phyloP scores from a whole-genome alignment of 2,113 vertebrate species.

The Thamnaconus septentrionalis region DNA sequence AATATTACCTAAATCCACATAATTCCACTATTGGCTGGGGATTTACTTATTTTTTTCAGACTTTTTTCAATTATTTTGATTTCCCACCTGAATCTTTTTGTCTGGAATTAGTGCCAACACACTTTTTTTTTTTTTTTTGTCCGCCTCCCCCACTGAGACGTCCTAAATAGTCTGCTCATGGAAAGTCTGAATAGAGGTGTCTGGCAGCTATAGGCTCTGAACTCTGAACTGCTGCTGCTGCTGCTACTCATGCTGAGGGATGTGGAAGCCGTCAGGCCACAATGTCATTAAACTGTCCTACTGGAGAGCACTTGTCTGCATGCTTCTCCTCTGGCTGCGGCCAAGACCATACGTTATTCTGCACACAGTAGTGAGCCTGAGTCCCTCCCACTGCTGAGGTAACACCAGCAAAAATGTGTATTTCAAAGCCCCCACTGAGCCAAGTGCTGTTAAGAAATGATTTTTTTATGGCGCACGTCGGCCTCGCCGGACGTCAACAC shows the following conservation, averaged over 20 bases:
- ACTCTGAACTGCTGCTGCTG: conserved; percentile 6
- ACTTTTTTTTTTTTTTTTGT: neutral
- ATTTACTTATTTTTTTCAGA: too few relatives aligned
- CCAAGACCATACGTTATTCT: conserved; percentile 43
- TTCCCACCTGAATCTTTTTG: neutral
- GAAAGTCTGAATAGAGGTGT: conserved; percentile 71
- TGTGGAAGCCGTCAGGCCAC: conserved; percentile 39
- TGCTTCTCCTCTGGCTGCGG: conserved; percentile 42
- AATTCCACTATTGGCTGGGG: too few relatives aligned
- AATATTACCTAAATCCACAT: too few relatives aligned
- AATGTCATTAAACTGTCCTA: conserved; percentile 58
- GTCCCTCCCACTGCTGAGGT: conserved; percentile 49
- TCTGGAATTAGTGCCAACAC: neutral
- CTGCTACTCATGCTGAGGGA: conserved; percentile 16
- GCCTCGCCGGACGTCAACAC: conserved; percentile 25
- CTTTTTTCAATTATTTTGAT: too few relatives aligned
- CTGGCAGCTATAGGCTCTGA: conserved; percentile 36
- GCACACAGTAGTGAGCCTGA: conserved; percentile 36
- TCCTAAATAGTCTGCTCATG: conserved; percentile 75
- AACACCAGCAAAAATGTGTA: conserved; percentile 36
- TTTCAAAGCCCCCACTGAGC: conserved; percentile 1
- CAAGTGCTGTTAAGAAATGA: conserved; percentile 15
- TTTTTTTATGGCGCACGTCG: conserved; percentile 42
- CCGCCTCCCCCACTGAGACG: too few relatives aligned
- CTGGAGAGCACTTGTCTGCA: conserved; percentile 31